Evolutionary conservation across 2,113 vertebrate genomes (phyloP).

Genomic region (Phalacrocorax brasilianus): DNA sequence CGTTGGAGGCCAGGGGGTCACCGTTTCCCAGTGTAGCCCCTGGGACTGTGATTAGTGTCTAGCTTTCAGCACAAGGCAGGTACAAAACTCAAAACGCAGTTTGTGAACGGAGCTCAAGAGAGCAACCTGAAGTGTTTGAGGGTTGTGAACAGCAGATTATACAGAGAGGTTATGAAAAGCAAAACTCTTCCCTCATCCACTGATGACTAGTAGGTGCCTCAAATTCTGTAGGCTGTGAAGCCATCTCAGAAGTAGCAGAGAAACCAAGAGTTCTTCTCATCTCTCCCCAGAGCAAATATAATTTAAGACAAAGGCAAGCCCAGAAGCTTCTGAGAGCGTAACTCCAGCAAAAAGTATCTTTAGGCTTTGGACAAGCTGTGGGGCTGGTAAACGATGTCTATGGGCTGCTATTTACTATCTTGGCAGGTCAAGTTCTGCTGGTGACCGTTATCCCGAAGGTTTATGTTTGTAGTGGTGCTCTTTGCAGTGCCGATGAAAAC

Average conservation of each 20-base stretch:
- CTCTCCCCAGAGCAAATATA: not conserved
- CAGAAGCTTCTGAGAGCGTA: not conserved
- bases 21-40: not conserved
- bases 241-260: not conserved
- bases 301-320: not conserved
- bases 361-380: not conserved
- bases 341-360: not conserved
- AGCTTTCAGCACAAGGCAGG: not conserved
- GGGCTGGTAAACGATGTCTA: not conserved
- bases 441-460: not conserved
- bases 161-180: not conserved
- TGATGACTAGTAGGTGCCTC: not conserved
- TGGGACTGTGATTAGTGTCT: rapidly evolving
- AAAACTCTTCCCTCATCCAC: not conserved
- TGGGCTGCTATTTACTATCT: not conserved
- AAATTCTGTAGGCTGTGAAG: not conserved
- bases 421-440: rapidly evolving
- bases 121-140: not conserved
- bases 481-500: not conserved
- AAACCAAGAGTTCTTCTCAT: not conserved
- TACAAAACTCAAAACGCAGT: not conserved
- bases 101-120: not conserved
- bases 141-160: not conserved
- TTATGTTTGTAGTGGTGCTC: not conserved
- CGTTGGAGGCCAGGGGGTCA: not conserved